Evolutionary conservation across 2,797 vertebrate genomes (phyloP).

Genomic region (Lophotriccus pileatus): DNA sequence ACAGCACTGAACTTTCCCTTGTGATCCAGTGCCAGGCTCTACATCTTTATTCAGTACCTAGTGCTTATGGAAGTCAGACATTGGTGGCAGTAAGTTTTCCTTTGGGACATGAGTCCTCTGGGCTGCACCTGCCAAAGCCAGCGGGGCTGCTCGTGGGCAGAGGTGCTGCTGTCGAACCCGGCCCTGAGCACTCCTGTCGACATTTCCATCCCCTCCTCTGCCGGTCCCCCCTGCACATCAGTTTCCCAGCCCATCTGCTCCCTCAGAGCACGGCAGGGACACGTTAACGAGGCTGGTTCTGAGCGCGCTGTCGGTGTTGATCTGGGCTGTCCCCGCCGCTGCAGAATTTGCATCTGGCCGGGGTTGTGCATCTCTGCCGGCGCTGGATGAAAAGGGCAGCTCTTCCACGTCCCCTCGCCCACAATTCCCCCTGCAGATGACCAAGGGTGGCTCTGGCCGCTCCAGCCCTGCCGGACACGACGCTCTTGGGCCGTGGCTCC

Average conservation of each 20-base stretch:
- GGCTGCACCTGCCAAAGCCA: background rate
- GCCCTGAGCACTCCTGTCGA: fast-evolving
- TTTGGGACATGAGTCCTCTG: background rate
- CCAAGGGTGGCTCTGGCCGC: fast-evolving
- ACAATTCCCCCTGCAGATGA: background rate
- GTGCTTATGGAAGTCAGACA: background rate
- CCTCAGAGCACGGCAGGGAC: background rate
- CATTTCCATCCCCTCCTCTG: background rate
- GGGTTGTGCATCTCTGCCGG: background rate
- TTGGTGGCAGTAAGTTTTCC: background rate
- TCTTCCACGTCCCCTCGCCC: background rate
- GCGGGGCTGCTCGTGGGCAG: fast-evolving
- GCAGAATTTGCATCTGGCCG: background rate
- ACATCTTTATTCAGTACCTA: background rate
- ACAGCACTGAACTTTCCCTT: background rate
- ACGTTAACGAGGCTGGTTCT: background rate
- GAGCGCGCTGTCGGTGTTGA: background rate
- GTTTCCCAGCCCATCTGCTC: background rate
- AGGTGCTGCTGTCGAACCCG: background rate
- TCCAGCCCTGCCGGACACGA: fast-evolving
- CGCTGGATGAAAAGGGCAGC: background rate
- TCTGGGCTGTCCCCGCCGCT: background rate
- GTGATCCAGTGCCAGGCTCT: background rate
- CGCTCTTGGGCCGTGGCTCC: background rate
- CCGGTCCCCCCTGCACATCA: fast-evolving